Evolutionary conservation across 30 jellyfish, hydroid and myxozoan species (phyloP), one percentile per base, ranked within the genome.

Genomic region (Turritopsis rubra): DNA sequence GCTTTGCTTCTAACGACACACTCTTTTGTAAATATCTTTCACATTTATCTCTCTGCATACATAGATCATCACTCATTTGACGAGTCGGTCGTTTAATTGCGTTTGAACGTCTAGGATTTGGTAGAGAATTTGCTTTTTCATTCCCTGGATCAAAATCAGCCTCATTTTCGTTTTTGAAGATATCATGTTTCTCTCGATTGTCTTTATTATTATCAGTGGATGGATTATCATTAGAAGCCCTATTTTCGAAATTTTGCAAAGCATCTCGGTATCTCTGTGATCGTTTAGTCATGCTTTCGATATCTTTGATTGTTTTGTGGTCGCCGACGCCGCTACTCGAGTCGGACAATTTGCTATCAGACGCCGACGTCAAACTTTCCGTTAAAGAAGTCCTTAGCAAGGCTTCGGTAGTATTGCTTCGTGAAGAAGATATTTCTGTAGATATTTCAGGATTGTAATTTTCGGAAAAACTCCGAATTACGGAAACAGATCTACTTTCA

Each of bases 11-110:
- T 9, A 24, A 52, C 65, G 82, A 26, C 17, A 74, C 65, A 27
- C 77, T 68, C 19, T 68, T 68, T 17, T 16, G 8, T 27, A 68
- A 68, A 68, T n/a, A 27, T 26, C 17, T 66, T 9, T 28, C 54
- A 16, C 41, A 16, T 9, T 74, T n/a, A 13, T 74, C 27, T 24
- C 65, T 74, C 65, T 74, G 72, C 41, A 13, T 41, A 29, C 23
- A 8, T 16, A 9, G 27, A 23, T 74, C 65, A 16, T 74, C 82
- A 52, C 82, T 74, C 65, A 24, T 29, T 29, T 26, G 65, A 16
- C 82, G 82, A 27, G 82, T 26, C 16, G 65, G 28, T 29, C 82
- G 53, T 74, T 74, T 74, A 8, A 74, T 74, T 8, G 82, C 82
- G 13, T 29, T 29, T 13, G 82, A 7, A 29, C 82, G 82, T 21